These are phyloP conservation scores for Pissodes strobi DNA, from an alignment of 1,140 invertebrate genomes.

Conservation along the genomic window DNA sequence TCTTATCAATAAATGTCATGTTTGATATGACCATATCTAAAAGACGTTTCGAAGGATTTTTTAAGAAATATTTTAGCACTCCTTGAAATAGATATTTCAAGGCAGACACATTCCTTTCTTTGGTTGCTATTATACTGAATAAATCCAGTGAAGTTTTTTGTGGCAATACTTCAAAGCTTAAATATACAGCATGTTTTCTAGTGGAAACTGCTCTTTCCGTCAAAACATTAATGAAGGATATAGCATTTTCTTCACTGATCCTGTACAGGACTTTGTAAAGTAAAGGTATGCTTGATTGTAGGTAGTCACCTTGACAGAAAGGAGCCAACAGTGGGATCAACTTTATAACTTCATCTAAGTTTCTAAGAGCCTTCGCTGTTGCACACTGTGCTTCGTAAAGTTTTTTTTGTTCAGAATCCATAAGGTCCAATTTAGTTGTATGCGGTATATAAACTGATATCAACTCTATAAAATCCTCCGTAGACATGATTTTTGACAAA, in stretches of 20 bases:
- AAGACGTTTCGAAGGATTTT: conserved; percentile 9
- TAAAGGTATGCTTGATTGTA: conserved; percentile 7
- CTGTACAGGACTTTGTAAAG: conserved; percentile 21
- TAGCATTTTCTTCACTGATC: conserved; percentile 9
- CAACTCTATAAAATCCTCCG: conserved; percentile 7
- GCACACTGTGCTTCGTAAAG: conserved; percentile 5
- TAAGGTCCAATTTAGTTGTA: conserved; percentile 1
- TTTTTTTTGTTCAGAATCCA: background rate
- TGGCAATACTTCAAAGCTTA: background rate
- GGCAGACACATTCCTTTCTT: conserved; percentile 16
- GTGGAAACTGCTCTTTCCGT: conserved; percentile 7
- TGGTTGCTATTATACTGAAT: background rate
- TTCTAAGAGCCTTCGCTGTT: background rate
- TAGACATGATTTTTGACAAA: conserved; percentile 9
- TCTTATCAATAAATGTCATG: conserved; percentile 11
- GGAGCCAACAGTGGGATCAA: background rate
- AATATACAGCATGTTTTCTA: conserved; percentile 19
- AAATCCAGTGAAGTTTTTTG: background rate
- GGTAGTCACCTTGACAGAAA: conserved; percentile 28
- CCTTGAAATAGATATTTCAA: conserved; percentile 5
- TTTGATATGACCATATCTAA: background rate
- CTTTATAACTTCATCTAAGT: background rate
- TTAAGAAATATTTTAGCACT: conserved; percentile 17
- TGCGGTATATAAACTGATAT: conserved; percentile 7
- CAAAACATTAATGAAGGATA: conserved; percentile 3